Evolutionary conservation across 2,888 invertebrate species (phyloP).

Genomic region (Nemapogon koenigi): DNA sequence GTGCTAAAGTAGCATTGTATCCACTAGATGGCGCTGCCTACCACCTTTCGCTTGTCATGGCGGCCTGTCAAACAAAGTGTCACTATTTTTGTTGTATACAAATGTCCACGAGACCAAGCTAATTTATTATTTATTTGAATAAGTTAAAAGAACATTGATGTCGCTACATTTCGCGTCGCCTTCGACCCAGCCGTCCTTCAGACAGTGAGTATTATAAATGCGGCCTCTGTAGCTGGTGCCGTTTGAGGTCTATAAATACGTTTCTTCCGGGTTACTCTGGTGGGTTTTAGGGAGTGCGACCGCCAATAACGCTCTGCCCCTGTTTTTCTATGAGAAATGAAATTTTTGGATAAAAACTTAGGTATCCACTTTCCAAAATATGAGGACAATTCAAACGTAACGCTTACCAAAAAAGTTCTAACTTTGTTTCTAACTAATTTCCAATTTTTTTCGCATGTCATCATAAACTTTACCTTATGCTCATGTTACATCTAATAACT

Average conservation of each 20-base stretch:
- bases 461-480: no score
- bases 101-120: conserved; percentile 44
- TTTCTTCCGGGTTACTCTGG: conserved; percentile 39
- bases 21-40: conserved; percentile 38
- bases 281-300: conserved; percentile 28
- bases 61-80: conserved; percentile 16
- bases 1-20: no score
- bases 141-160: conserved; percentile 6
- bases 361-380: no score
- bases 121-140: conserved; percentile 53
- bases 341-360: no score
- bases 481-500: no score
- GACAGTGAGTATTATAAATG: background rate
- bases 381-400: no score
- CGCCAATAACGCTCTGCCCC: no score
- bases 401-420: no score
- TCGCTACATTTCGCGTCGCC: conserved; percentile 2
- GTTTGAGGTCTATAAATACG: conserved; percentile 33
- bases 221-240: no score
- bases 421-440: no score
- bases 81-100: conserved; percentile 44
- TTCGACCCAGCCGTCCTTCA: background rate
- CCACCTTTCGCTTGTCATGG: conserved; percentile 20
- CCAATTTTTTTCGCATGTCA: no score
- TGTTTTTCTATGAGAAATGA: no score